These are phyloP conservation scores for Anguilla rostrata DNA, from an alignment of 2,113 vertebrate species.

Conservation along the genomic window DNA sequence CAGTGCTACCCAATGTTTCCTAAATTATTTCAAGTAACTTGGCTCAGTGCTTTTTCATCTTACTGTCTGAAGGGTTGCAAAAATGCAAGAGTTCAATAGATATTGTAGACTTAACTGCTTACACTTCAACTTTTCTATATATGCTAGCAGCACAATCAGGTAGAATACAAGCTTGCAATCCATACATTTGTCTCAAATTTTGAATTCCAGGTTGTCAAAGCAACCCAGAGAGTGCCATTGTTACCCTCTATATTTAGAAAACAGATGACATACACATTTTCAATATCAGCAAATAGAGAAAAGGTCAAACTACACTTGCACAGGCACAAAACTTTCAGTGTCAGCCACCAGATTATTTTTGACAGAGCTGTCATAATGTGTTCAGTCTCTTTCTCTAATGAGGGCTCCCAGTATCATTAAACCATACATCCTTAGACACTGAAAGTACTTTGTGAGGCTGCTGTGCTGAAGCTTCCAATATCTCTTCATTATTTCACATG, in stretches of 20 bases:
- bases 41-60: no score
- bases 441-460: neutral
- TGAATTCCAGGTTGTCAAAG: neutral
- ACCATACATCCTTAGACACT: neutral
- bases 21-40: no score
- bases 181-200: neutral
- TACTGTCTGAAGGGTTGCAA: neutral
- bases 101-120: neutral
- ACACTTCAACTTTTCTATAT: neutral
- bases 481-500: constrained; percentile 4
- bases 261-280: constrained; percentile 12
- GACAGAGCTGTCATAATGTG: constrained; percentile 18
- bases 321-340: neutral
- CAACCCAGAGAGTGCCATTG: neutral
- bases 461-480: neutral
- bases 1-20: no score
- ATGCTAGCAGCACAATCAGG: neutral
- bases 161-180: neutral
- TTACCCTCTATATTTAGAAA: neutral
- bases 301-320: neutral
- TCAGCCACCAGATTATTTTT: constrained; percentile 11
- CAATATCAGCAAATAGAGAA: neutral
- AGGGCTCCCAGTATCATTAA: neutral
- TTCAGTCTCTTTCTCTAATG: neutral
- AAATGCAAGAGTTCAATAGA: neutral